Base-by-base conservation (phyloP, 1,140 invertebrate species). In the Aphidius ervi region DNA sequence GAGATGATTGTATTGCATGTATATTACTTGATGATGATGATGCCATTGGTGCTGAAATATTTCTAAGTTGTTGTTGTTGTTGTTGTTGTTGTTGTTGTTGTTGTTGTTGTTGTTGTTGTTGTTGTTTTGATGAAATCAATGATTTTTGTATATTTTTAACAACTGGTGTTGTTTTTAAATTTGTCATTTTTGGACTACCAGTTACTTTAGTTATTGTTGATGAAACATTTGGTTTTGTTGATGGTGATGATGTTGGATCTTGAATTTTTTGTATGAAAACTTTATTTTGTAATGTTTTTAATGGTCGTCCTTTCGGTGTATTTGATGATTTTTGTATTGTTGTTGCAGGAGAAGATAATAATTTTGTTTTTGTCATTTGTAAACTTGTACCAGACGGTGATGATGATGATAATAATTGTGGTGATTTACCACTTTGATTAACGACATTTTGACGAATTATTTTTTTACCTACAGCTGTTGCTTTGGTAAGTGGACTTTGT, bases 401-500 rank as follows among this genome's bases (percentile, higher is more conserved):
- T 53, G 49, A 46, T 10, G 9, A 9, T 45, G 50, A 23, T 43
- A 10, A 8, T 20, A 45, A 42, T 56, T 43, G 54, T 16, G 16
- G 41, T 45, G 20, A 31, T 31, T 31, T 31, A 31, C 23, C 23
- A 31, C 23, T 31, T 31, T 31, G 23, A 3, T 4, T 7, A 39
- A 46, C 56, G 9, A 41, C 49, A 57, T 10, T 46, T 50, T 64
- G 59, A 54, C 46, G 59, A 5, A 68, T 58, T 5, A 63, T 39
- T 47, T 72, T 76, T 52, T 74, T 75, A 6, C 64, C 62, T 45
- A 16, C 16, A 16, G 16, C 16, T 75, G 67, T n/a, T 73, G 9
- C 49, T 73, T 58, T 8, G 74, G 72, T 6, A 78, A 57, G 41
- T 74, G 72, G n/a, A 74, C 56, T 58, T 76, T 79, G 23, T 31